Conservation (phyloP, 2,797 vertebrate species). For the Enteromius trimaculatus region DNA sequence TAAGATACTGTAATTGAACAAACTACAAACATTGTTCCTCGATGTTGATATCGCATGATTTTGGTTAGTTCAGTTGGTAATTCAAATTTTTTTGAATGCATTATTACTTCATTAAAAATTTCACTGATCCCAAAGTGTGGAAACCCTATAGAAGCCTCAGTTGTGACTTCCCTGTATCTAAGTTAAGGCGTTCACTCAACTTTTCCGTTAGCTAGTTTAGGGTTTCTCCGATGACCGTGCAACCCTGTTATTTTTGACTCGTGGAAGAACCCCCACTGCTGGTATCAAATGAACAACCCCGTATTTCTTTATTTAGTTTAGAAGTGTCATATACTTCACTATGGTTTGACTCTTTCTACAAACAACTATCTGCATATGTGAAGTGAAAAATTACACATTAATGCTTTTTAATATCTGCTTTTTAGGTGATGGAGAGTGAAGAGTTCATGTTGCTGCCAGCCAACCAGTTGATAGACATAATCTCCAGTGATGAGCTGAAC, state of each 20-base stretch:
- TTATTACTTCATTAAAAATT: background rate
- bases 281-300: constrained; percentile 18
- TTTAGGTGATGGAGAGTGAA: constrained; percentile 98
- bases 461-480: constrained; percentile 98
- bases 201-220: constrained; percentile 33
- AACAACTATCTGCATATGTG: background rate
- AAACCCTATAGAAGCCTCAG: background rate
- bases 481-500: constrained; percentile 98
- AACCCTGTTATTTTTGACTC: constrained; percentile 50
- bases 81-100: background rate
- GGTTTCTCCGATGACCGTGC: constrained; percentile 41
- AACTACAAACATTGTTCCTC: background rate
- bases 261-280: background rate
- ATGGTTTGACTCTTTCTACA: background rate
- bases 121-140: constrained; percentile 8
- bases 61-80: background rate
- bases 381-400: background rate
- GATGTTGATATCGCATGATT: background rate
- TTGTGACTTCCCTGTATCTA: constrained; percentile 12
- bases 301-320: background rate
- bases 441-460: constrained; percentile 99
- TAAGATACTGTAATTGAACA: background rate
- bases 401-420: background rate
- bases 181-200: constrained; percentile 31
- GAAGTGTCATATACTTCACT: background rate